A percentile compares a stretch with the other conserved stretches of the same genome.
These are phyloP conservation scores for Otus sunia DNA, from an alignment of 2,113 vertebrate species.

Conservation along the genomic window DNA sequence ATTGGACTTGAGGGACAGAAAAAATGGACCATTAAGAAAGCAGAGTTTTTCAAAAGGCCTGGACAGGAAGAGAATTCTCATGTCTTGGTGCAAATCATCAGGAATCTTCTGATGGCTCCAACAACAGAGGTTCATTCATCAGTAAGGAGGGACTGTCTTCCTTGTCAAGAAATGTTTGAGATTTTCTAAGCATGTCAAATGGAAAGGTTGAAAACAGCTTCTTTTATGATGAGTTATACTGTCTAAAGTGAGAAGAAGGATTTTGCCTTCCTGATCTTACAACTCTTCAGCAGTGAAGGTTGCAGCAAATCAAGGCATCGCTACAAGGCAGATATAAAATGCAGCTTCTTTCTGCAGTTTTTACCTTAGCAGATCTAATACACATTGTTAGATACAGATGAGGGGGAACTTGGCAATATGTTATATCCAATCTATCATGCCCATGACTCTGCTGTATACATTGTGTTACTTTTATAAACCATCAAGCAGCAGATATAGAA, in stretches of 20 bases:
- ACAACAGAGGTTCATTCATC: neutral
- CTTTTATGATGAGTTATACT: neutral
- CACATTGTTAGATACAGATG: conserved; percentile 20
- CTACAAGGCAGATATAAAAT: conserved; percentile 58
- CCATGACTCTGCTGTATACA: conserved; percentile 26
- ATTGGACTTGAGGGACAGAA: neutral
- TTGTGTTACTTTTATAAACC: conserved; percentile 64
- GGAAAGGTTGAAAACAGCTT: neutral
- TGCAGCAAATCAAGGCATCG: conserved; percentile 38
- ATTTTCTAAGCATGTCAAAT: neutral
- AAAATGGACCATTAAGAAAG: neutral
- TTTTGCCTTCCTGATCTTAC: conserved; percentile 39
- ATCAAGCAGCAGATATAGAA: conserved; percentile 63
- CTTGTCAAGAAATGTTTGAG: neutral
- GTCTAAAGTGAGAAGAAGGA: neutral
- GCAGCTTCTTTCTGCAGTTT: conserved; percentile 47
- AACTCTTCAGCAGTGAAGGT: conserved; percentile 8
- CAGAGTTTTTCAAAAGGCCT: neutral
- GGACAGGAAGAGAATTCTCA: neutral
- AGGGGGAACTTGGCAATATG: conserved; percentile 50
- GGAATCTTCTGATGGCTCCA: neutral
- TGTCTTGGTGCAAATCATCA: neutral
- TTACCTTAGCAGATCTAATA: conserved; percentile 54
- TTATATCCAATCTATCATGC: conserved; percentile 58
- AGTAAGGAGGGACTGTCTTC: neutral